Base-by-base conservation (phyloP, 2,888 invertebrate species). In the Hemistola chrysoprasaria region DNA sequence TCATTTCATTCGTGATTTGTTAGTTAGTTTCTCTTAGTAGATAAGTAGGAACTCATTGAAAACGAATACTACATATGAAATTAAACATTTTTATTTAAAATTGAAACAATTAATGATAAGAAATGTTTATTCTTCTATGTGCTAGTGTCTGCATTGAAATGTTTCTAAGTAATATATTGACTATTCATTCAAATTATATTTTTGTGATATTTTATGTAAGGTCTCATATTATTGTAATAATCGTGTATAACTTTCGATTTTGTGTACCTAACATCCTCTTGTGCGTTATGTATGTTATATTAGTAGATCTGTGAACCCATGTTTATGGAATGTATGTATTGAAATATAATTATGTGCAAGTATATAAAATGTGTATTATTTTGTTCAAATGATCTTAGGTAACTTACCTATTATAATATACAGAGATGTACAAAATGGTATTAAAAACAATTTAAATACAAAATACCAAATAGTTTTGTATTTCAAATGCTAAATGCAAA, bases 121-220 rank as follows among this genome's bases (percentile, higher is more conserved):
- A 50, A 46, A 40, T 26, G 23, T 47, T 30, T 48, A 48, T 53
- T 50, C 50, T 53, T 44, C 30, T 41, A 50, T 25, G 25, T 43
- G 36, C 23, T 24, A 23, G 26, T 38, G 4, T 22, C 27, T 5
- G 20, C 8, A 21, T 11, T 16, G 10, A 33, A 11, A 22, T 11
- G 7, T 35, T 23, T 33, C n/a, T 36, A 16, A 36, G n/a, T 30
- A 30, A 21, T 9, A 21, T 24, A 25, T 7, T 25, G 4, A 26
- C 8, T 22, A 11, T 23, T 23, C 6, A 11, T 21, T 36, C 10
- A 22, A 31, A 31, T 21, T 30, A 22, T 41, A 28, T 45, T 37
- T 44, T 40, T 39, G 29, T 44, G 41, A 33, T 42, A 32, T 11
- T 40, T 39, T 38, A n/a, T 10, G 22, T 22, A 34, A 44, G 34